A percentile compares a stretch with the other conserved stretches of the same genome.
Evolutionary conservation across 2,113 vertebrate genomes (phyloP).

Genomic region (Saguinus midas): DNA sequence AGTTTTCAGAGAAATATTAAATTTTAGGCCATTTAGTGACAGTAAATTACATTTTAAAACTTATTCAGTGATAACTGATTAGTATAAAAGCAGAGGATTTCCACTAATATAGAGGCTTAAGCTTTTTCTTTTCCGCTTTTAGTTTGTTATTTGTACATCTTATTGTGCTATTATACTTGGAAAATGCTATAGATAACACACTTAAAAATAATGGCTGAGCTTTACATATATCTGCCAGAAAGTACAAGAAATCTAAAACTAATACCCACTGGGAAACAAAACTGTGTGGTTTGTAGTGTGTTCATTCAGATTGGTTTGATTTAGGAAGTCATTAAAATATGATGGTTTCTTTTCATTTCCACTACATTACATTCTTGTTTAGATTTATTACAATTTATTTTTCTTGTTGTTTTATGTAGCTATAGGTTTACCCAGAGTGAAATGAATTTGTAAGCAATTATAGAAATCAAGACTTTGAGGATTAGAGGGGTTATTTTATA

Average conservation of each 20-base stretch:
- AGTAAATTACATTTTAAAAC: constrained; percentile 36
- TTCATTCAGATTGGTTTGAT: constrained; percentile 5
- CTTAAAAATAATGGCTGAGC: neutral
- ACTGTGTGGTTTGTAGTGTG: neutral
- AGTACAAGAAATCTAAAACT: constrained; percentile 16
- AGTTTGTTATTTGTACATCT: neutral
- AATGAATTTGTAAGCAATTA: neutral
- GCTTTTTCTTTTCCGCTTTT: neutral
- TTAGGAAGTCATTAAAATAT: constrained; percentile 26
- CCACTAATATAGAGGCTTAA: constrained; percentile 1
- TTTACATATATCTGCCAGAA: neutral
- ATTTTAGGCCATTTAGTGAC: constrained; percentile 14
- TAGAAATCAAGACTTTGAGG: neutral
- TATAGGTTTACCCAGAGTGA: neutral
- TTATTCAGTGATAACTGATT: constrained; percentile 34
- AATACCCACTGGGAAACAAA: neutral
- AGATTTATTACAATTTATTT: neutral
- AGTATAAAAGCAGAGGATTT: constrained; percentile 49
- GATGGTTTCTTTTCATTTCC: constrained; percentile 18
- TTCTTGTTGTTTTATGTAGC: constrained; percentile 20
- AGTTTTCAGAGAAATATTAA: constrained; percentile 50
- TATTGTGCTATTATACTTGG: neutral
- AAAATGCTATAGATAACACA: neutral
- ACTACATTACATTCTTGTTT: constrained; percentile 37
- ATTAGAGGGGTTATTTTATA: constrained; percentile 11